Base-by-base conservation (phyloP, 2,888 invertebrate species). In the Pardosa pseudoannulata region DNA sequence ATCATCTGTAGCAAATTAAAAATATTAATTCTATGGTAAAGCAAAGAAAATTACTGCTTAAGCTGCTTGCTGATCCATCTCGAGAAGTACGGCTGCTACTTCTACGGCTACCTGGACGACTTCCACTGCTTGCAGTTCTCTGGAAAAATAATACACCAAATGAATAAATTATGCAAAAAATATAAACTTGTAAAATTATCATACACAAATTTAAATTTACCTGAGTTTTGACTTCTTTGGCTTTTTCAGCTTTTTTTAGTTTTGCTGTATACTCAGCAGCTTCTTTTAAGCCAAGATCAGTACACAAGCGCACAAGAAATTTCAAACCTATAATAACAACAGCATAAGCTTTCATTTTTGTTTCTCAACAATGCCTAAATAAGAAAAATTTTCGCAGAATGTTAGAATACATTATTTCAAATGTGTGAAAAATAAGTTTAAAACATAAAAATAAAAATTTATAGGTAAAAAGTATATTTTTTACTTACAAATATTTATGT, bases 281-380 rank as follows among this genome's bases (percentile, higher is more conserved):
- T 91, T 99, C 98, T 50, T 96, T 94, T 90, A 98, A 93, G 0
- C 98, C 98, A 90, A 98, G 93, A 91, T 98, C 97, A 41, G 95
- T 95, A 90, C 96, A 96, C 72, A 98, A 92, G 89, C 96, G 94
- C n/a, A 97, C 95, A 90, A 98, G 93, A 91, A 96, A 94, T 92
- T 96, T 96, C 75, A 98, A 92, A 92, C 95, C 95, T 95, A 56
- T 5, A 2, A 23, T 1, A 23, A 56, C 23, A 56, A n/a, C n/a
- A n/a, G n/a, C n/a, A n/a, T n/a, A n/a, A n/a, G n/a, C n/a, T n/a
- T n/a, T n/a, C n/a, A n/a, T n/a, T n/a, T n/a, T n/a, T n/a, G n/a
- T n/a, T n/a, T n/a, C n/a, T n/a, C n/a, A n/a, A n/a, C n/a, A n/a
- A n/a, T n/a, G n/a, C n/a, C n/a, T n/a, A n/a, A n/a, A n/a, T n/a